These are phyloP conservation scores for Cnemophilus loriae DNA, from an alignment of 2,113 vertebrate genomes.

Conservation along the genomic window DNA sequence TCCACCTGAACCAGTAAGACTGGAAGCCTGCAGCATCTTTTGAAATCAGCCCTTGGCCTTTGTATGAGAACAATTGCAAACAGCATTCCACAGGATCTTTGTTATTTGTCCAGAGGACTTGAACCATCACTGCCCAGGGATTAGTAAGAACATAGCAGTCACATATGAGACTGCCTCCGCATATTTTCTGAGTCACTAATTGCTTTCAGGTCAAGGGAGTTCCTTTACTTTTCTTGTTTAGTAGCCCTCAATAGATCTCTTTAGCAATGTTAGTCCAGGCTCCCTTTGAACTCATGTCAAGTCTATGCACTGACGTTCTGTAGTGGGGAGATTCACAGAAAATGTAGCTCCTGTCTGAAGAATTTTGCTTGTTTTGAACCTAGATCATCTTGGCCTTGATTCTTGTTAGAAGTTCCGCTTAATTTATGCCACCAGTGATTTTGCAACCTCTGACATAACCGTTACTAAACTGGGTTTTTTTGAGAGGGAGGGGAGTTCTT, in stretches of 20 bases:
- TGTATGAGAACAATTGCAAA: neutral
- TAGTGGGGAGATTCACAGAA: neutral
- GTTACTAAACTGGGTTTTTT: neutral
- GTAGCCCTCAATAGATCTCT: neutral
- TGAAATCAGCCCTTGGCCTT: neutral
- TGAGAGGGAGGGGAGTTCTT: accelerated
- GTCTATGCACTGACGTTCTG: neutral
- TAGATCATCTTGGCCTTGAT: neutral
- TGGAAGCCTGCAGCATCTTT: neutral
- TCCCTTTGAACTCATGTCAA: neutral
- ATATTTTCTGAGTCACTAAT: neutral
- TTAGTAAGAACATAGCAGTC: neutral
- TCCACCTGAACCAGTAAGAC: neutral
- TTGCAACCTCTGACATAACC: neutral
- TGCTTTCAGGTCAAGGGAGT: neutral
- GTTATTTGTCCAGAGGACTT: neutral
- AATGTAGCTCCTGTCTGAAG: neutral
- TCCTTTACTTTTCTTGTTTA: neutral
- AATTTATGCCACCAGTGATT: neutral
- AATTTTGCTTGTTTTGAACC: neutral
- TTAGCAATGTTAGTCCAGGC: neutral
- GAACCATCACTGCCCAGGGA: neutral
- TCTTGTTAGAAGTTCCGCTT: neutral
- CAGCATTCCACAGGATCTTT: neutral
- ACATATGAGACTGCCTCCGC: neutral